These are phyloP conservation scores for Eremophila alpestris DNA, from an alignment of 2,797 vertebrate species.

Conservation along the genomic window DNA sequence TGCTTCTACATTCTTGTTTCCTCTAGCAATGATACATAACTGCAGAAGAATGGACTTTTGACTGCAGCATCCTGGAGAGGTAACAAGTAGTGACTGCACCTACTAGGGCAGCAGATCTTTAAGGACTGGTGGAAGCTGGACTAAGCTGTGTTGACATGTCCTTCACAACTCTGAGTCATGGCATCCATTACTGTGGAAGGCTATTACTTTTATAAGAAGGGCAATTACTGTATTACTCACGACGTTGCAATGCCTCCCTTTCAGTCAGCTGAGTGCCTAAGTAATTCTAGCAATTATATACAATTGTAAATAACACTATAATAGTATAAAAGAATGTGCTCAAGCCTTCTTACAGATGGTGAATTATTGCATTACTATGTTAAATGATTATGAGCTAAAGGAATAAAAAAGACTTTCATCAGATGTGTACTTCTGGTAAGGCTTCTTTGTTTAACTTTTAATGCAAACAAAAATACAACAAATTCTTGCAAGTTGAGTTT, in stretches of 20 bases:
- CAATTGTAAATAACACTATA: not conserved
- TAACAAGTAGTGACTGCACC: not conserved
- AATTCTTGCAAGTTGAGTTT: not conserved
- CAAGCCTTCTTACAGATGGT: not conserved
- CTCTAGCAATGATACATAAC: not conserved
- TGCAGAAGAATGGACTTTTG: not conserved
- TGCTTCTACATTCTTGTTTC: not conserved
- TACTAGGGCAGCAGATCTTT: not conserved
- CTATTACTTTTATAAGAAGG: not conserved
- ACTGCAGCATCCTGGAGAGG: not conserved
- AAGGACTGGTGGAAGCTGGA: not conserved
- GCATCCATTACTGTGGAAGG: not conserved
- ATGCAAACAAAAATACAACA: not conserved
- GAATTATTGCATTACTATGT: not conserved
- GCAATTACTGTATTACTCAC: not conserved
- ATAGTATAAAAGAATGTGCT: not conserved
- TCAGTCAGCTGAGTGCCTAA: not conserved
- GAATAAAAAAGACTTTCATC: not conserved
- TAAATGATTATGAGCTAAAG: not conserved
- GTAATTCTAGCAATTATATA: not conserved
- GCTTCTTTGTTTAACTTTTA: not conserved
- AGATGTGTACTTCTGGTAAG: not conserved
- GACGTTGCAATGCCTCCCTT: not conserved
- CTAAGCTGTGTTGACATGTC: not conserved
- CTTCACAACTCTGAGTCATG: not conserved